Base-by-base conservation (phyloP, 37 sponge, comb jelly and placozoan genomes). In the Petrosia ficiformis region DNA sequence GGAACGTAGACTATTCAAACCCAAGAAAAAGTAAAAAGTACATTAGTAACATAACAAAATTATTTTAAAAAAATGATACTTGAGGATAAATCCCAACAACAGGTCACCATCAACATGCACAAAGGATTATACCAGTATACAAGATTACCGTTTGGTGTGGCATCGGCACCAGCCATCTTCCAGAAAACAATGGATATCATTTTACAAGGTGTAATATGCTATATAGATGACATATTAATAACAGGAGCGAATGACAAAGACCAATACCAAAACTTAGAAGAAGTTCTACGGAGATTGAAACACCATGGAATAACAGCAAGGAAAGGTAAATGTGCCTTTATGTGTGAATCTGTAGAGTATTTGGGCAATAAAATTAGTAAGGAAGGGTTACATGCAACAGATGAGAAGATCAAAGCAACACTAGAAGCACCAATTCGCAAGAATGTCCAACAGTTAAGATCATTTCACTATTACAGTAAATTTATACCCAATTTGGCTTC, bases 181-280 rank as follows among this genome's bases (percentile, higher is more conserved):
- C 78, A 84, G 73, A 54, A 30, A 30, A 38, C 44, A 4, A 83
- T 83, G 76, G 82, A 73, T 6, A 26, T 1, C 3, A 14, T 74
- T 26, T 21, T 82, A 25, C 79, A 69, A 37, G 70, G 70, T 22
- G 37, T 74, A 59, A 42, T 54, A 38, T 41, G 84, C 31, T 72
- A 61, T 31, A 77, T 84, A 54, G 78, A 84, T 42, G 84, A 84
- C 65, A 84, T 77, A 32, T 44, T 76, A 38, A 43, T 82, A 28
- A 65, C 67, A 26, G 75, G 75, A 34, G 11, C 28, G 16, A 60
- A 14, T 77, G 63, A 76, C 0, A 30, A n/a, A 39, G 86, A 79
- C n/a, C 76, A 79, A 32, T 35, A 39, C 8, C 35, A 59, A 1
- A 84, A 77, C 54, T 24, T 75, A 29, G 71, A 39, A 31, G 76